Evolutionary conservation across 2,888 invertebrate genomes (phyloP).

Genomic region (Heliconius cydno): DNA sequence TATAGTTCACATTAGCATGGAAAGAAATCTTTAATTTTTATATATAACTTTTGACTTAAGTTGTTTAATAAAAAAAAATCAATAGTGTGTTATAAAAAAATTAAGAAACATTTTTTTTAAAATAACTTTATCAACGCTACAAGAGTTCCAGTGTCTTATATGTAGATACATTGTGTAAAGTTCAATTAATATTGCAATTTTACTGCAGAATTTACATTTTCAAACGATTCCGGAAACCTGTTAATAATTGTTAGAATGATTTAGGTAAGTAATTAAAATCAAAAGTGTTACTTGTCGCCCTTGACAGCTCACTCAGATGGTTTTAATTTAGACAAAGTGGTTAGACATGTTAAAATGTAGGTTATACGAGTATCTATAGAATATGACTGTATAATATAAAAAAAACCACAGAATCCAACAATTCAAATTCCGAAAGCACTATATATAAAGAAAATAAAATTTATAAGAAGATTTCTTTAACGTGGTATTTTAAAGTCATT

Average conservation of each 20-base stretch:
- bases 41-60: background rate
- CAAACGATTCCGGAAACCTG: background rate
- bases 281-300: constrained; percentile 19
- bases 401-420: too few species aligned
- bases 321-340: constrained; percentile 13
- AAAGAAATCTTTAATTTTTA: background rate
- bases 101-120: too few species aligned
- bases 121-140: too few species aligned
- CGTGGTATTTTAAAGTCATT: too few species aligned
- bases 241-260: constrained; percentile 20
- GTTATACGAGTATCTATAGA: background rate
- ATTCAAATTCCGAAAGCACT: too few species aligned
- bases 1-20: background rate
- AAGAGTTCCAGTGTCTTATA: too few species aligned
- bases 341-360: background rate
- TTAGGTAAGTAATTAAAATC: constrained; percentile 14
- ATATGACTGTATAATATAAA: background rate
- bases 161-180: too few species aligned
- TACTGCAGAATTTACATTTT: constrained; percentile 5
- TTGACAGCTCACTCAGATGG: constrained; percentile 25
- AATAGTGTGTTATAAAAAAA: background rate
- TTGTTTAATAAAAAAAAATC: background rate
- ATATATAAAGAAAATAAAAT: too few species aligned
- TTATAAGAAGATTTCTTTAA: too few species aligned
- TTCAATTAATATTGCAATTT: background rate